Evolutionary conservation across 30 jellyfish, hydroid and myxozoan genomes (phyloP).

Genomic region (Aurelia sp.): DNA sequence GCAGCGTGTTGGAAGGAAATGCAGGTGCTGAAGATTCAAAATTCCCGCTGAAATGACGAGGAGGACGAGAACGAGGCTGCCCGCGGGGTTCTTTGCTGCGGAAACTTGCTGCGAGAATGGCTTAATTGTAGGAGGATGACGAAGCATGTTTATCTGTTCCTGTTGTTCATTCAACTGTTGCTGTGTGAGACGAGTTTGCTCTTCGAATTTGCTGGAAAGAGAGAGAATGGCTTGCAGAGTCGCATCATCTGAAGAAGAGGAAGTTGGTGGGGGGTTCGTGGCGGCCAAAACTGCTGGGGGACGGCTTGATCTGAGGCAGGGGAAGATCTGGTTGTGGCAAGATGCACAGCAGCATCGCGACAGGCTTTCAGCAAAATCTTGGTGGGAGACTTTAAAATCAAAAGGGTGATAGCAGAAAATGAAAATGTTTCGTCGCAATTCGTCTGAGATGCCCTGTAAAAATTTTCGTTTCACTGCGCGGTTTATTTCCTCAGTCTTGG

Average conservation of each 20-base stretch:
- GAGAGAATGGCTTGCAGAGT: constrained; percentile 42
- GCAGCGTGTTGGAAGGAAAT: neutral
- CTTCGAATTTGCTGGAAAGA: constrained; percentile 34
- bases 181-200: constrained; percentile 19
- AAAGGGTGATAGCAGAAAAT: constrained; percentile 20
- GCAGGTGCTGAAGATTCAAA: too few species aligned
- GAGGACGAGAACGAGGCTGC: neutral
- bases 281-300: constrained; percentile 25
- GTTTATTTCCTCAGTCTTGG: constrained; percentile 14
- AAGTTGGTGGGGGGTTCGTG: constrained; percentile 5
- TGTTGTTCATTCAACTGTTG: constrained; percentile 29
- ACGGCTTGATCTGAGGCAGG: neutral
- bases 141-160: constrained; percentile 14
- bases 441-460: constrained; percentile 17
- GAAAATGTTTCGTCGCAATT: constrained; percentile 28
- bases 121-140: neutral
- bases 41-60: too few species aligned
- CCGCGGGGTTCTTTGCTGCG: neutral
- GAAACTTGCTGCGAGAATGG: too few species aligned
- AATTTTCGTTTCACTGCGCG: constrained; percentile 38
- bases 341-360: constrained; percentile 43
- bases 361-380: constrained; percentile 29
- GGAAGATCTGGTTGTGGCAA: constrained; percentile 5
- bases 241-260: constrained; percentile 14
- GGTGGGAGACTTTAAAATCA: constrained; percentile 25